A percentile compares a stretch with the other conserved stretches of the same genome.
These are phyloP conservation scores for Lasioglossum malachurum DNA, from an alignment of 2,888 invertebrate species.

Conservation along the genomic window DNA sequence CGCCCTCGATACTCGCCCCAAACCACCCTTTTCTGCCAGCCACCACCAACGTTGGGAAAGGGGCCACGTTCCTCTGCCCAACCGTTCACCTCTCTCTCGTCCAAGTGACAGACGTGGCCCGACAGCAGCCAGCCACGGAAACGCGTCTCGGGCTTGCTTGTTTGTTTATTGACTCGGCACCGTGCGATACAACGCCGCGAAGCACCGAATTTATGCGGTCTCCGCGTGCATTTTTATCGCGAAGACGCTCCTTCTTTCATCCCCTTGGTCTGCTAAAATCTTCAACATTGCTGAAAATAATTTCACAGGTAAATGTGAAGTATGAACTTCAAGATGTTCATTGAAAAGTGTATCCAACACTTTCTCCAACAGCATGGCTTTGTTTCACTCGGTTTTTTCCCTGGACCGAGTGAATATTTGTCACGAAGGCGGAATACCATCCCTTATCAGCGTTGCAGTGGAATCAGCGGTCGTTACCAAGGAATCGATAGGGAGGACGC, in stretches of 20 bases:
- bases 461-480: constrained; percentile 44
- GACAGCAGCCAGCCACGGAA: constrained; percentile 11
- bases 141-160: constrained; percentile 7
- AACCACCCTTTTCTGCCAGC: constrained; percentile 41
- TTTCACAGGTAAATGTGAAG: too few species aligned
- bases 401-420: constrained; percentile 18
- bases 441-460: constrained; percentile 35
- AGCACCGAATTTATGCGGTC: not conserved
- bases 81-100: constrained; percentile 57
- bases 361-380: not conserved
- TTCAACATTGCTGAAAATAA: too few species aligned
- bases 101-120: constrained; percentile 72
- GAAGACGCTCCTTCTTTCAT: not conserved
- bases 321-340: not conserved
- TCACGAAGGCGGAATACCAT: constrained; percentile 21
- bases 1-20: constrained; percentile 82
- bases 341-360: not conserved
- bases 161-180: not conserved
- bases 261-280: not conserved
- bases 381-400: not conserved
- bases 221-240: not conserved
- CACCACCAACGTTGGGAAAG: constrained; percentile 52
- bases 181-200: not conserved
- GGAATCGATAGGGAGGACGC: constrained; percentile 35
- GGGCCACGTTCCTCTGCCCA: constrained; percentile 64